A percentile compares a stretch with the other conserved stretches of the same genome.
Conservation (phyloP, 2,113 vertebrate species). For the Bubalus kerabau region DNA sequence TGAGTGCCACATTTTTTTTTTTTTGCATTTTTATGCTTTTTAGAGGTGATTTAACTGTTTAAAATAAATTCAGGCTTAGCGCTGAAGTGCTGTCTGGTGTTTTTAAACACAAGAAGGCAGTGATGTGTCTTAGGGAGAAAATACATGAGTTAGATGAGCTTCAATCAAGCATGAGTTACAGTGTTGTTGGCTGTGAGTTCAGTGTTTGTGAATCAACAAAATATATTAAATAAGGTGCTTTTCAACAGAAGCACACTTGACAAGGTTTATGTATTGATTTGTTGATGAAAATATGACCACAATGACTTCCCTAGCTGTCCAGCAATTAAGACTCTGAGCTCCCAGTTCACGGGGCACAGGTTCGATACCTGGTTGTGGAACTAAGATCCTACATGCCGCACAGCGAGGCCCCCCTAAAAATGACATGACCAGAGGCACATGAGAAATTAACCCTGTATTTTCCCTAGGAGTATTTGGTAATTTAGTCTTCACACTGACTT, state of each 20-base stretch:
- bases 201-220: neutral
- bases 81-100: neutral
- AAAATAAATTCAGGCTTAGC: neutral
- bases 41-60: neutral
- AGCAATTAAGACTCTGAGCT: neutral
- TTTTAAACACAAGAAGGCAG: neutral
- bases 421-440: neutral
- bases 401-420: neutral
- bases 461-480: neutral
- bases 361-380: neutral
- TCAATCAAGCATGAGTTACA: neutral
- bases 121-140: neutral
- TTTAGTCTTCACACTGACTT: neutral
- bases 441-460: neutral
- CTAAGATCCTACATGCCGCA: neutral
- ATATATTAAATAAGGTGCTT: neutral
- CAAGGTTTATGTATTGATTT: neutral
- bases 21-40: neutral
- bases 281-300: neutral
- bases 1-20: neutral
- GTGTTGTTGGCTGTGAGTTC: neutral
- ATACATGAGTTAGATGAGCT: neutral
- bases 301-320: neutral
- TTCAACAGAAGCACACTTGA: neutral
- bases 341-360: neutral